Conservation (phyloP, 2,113 vertebrate species). For the Scomber scombrus region DNA sequence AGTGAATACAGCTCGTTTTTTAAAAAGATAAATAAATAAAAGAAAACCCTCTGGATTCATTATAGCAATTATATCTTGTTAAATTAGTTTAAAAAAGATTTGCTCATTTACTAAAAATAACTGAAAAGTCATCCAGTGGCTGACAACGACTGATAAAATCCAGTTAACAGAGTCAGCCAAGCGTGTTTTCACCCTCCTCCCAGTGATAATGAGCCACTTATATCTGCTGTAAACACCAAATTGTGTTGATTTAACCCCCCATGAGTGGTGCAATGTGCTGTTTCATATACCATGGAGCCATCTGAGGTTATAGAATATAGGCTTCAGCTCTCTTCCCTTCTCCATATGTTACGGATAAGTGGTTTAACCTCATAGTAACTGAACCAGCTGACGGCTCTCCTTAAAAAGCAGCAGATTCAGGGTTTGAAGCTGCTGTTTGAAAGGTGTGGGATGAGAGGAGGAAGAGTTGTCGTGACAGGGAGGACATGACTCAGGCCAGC, state of each 20-base stretch:
- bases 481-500: conserved; percentile 17
- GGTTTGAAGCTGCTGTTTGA: conserved; percentile 53
- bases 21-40: too few species aligned
- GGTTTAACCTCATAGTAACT: conserved; percentile 71
- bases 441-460: conserved; percentile 58
- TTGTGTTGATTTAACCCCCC: conserved; percentile 17
- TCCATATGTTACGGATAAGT: conserved; percentile 77
- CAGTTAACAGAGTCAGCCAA: not conserved
- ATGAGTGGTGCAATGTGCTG: conserved; percentile 17
- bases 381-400: conserved; percentile 40
- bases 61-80: not conserved
- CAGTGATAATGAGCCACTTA: not conserved
- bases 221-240: conserved; percentile 36
- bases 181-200: not conserved
- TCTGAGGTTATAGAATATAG: conserved; percentile 27
- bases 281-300: conserved; percentile 49
- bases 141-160: not conserved
- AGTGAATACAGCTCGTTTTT: not conserved
- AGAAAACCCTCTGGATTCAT: not conserved
- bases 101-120: not conserved
- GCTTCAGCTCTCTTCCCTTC: conserved; percentile 31
- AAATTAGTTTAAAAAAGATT: not conserved
- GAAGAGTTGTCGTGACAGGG: conserved; percentile 2
- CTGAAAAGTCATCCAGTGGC: too few species aligned
- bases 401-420: conserved; percentile 4